Evolutionary conservation across 2,888 invertebrate species (phyloP), one percentile per base, ranked within the genome.

Genomic region (Boloria selene): DNA sequence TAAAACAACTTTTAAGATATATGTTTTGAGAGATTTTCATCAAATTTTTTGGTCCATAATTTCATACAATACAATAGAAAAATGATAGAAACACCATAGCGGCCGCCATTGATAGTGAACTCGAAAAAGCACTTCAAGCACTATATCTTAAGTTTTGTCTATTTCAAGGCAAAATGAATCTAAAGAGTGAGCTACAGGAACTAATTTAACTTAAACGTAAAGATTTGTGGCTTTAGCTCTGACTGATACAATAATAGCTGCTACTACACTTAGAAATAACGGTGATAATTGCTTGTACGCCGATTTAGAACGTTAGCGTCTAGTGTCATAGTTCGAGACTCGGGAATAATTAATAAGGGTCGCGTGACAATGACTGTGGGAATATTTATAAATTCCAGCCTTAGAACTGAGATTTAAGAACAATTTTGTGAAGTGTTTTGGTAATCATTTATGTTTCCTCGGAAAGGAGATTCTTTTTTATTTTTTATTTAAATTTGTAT

Each of bases 291-390:
- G 31, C 13, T 47, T 59, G 52, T 16, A 14, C 14, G 22, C 22
- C 56, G 42, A 50, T 44, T 17, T 65, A 60, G 31, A 63, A 47
- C 59, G 50, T 65, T 56, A 51, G 62, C 62, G 62, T 62, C 52
- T 53, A 65, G 68, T 38, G 14, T 60, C 47, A 58, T 65, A 65
- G 68, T 55, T 65, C 58, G 60, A 64, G 64, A 17, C 69, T 50
- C 69, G 61, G 51, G 58, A 69, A 69, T 69, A 64, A 69, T 69
- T 64, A 69, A 67, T 61, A 64, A 61, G 67, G 67, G 63, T 69
- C 64, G 66, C 61, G 64, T 66, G 66, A 69, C 66, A 64, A 66
- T 64, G 66, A 66, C 63, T 69, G 61, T 59, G 49, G 38, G 58
- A 64, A 59, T 64, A 59, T 64, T 64, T 64, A 59, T 59, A 64